Evolutionary conservation across 2,888 invertebrate species (phyloP).

Genomic region (Synanthedon formicaeformis): DNA sequence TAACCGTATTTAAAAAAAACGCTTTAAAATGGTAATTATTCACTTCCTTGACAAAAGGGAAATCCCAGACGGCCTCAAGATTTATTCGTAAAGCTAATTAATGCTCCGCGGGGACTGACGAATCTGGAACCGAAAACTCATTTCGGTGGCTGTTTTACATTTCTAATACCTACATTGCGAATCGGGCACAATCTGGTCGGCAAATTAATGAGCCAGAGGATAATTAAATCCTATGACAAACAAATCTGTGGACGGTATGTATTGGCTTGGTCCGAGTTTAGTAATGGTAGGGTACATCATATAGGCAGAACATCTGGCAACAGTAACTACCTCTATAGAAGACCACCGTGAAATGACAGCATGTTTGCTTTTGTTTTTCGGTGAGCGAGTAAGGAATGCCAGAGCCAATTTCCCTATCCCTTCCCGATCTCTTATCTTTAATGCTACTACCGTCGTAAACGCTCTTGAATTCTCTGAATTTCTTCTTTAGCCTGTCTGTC

Average conservation of each 20-base stretch:
- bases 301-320: too few species aligned
- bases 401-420: too few species aligned
- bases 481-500: too few species aligned
- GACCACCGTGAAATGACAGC: too few species aligned
- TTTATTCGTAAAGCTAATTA: constrained; percentile 22
- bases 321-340: too few species aligned
- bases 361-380: too few species aligned
- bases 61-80: background rate
- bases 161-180: constrained; percentile 31
- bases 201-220: constrained; percentile 41
- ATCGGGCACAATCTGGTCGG: constrained; percentile 23
- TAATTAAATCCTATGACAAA: constrained; percentile 5
- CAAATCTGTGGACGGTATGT: background rate
- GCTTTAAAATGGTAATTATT: background rate
- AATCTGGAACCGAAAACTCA: constrained; percentile 39
- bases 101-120: constrained; percentile 25
- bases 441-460: too few species aligned
- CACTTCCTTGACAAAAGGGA: background rate
- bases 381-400: too few species aligned
- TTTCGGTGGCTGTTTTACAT: constrained; percentile 52
- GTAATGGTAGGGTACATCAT: too few species aligned
- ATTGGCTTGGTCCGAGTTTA: too few species aligned
- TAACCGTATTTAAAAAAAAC: background rate
- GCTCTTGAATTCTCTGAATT: too few species aligned
- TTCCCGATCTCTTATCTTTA: too few species aligned